A percentile compares a stretch with the other conserved stretches of the same genome.
phyloP scores from a whole-genome alignment of 2,797 vertebrate genomes.

The Ambastaia sidthimunki region DNA sequence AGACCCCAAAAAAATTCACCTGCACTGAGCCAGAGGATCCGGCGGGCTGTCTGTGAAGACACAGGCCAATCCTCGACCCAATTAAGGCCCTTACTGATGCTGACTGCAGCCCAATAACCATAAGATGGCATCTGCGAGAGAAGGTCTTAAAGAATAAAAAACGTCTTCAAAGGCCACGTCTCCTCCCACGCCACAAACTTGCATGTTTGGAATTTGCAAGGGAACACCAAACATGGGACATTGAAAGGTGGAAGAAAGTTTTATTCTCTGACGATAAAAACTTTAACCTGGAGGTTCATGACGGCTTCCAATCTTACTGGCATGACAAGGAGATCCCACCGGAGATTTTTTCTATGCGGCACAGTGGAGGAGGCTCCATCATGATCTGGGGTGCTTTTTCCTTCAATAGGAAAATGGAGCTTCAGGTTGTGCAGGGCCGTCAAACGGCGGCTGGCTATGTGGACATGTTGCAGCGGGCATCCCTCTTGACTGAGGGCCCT shows the following conservation, averaged over 20 bases:
- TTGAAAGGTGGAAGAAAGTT: conserved; percentile 6
- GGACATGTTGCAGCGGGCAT: too few relatives aligned
- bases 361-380: too few relatives aligned
- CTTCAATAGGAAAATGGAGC: too few relatives aligned
- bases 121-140: too few relatives aligned
- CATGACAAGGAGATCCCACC: conserved; percentile 10
- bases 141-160: too few relatives aligned
- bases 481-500: too few relatives aligned
- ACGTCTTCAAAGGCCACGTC: neutral
- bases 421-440: too few relatives aligned
- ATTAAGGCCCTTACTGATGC: conserved; percentile 10
- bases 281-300: neutral
- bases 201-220: neutral
- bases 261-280: too few relatives aligned
- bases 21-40: neutral
- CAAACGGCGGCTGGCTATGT: too few relatives aligned
- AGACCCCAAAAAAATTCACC: neutral
- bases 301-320: conserved; percentile 7
- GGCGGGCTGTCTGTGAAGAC: neutral
- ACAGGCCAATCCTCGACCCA: neutral
- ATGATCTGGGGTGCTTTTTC: too few relatives aligned
- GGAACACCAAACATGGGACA: conserved; percentile 20
- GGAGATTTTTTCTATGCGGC: conserved; percentile 9
- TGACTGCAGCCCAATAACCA: too few relatives aligned
- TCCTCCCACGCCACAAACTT: neutral